phyloP scores from a whole-genome alignment of 2,113 vertebrate species.

The Tenebrosternarchus preto region DNA sequence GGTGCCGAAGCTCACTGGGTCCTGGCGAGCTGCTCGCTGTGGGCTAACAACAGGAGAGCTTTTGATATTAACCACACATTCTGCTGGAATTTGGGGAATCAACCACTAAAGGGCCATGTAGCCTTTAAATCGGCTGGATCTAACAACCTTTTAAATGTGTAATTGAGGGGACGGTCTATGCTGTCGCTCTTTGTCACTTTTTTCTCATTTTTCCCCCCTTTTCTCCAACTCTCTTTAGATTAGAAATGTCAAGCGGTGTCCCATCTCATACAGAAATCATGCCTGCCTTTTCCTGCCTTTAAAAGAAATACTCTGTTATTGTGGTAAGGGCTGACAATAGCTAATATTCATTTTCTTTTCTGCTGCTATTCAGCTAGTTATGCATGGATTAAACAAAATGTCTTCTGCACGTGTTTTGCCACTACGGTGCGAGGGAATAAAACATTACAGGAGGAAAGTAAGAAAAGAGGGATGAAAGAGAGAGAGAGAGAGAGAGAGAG shows the following conservation, averaged over 20 bases:
- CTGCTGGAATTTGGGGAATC: slow-evolving; percentile 53
- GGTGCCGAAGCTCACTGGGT: not conserved
- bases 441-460: slow-evolving; percentile 48
- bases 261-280: slow-evolving; percentile 63
- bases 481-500: slow-evolving; percentile 13
- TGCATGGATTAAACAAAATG: slow-evolving; percentile 47
- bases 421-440: slow-evolving; percentile 50
- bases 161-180: slow-evolving; percentile 41
- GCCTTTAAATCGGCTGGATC: slow-evolving; percentile 41
- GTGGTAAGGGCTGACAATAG: slow-evolving; percentile 41
- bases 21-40: not conserved
- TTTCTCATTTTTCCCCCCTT: not conserved
- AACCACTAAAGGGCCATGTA: slow-evolving; percentile 33
- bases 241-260: slow-evolving; percentile 54
- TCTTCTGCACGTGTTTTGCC: slow-evolving; percentile 37
- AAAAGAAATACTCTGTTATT: slow-evolving; percentile 35
- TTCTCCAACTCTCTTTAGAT: slow-evolving; percentile 35
- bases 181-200: not conserved
- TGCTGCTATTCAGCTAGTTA: slow-evolving; percentile 33
- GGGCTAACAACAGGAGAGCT: slow-evolving; percentile 1
- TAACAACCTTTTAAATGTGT: slow-evolving; percentile 51
- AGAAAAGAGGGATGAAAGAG: slow-evolving; percentile 44
- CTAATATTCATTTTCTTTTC: slow-evolving; percentile 40
- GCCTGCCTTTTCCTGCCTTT: slow-evolving; percentile 1
- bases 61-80: slow-evolving; percentile 50